Conservation (phyloP, 2,888 invertebrate genomes). For the Galerucella calmariensis region DNA sequence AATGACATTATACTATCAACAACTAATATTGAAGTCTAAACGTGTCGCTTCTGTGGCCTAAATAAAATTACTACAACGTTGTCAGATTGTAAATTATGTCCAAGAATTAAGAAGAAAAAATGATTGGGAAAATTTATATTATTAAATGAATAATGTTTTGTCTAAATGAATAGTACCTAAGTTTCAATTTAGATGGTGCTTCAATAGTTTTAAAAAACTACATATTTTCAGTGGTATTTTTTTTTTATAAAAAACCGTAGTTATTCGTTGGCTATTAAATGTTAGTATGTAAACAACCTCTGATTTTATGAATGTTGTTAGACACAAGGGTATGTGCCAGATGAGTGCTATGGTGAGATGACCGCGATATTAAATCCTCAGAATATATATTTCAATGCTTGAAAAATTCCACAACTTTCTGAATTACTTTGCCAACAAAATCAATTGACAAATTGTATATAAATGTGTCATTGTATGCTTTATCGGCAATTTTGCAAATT, state of each 20-base stretch:
- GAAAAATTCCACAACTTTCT: slow-evolving; percentile 14
- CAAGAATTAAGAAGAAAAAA: too few relatives aligned
- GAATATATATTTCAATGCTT: slow-evolving; percentile 36
- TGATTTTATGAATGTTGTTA: slow-evolving; percentile 59
- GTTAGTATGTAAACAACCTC: slow-evolving; percentile 28
- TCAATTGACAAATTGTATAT: background rate
- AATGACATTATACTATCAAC: too few relatives aligned
- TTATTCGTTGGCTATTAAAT: background rate
- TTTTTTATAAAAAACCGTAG: background rate
- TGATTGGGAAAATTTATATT: too few relatives aligned
- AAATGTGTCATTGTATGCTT: too few relatives aligned
- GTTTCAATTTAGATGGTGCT: background rate
- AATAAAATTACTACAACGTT: too few relatives aligned
- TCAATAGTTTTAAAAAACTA: background rate
- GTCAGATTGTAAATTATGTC: too few relatives aligned
- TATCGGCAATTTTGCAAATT: too few relatives aligned
- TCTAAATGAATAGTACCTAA: background rate
- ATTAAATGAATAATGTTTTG: background rate
- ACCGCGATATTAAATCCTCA: slow-evolving; percentile 50
- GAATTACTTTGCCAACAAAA: slow-evolving; percentile 17
- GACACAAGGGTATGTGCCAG: slow-evolving; percentile 63
- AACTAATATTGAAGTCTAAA: too few relatives aligned
- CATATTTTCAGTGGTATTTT: background rate
- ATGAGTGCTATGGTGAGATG: slow-evolving; percentile 59
- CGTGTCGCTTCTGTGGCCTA: too few relatives aligned